A percentile compares a stretch with the other conserved stretches of the same genome.
Evolutionary conservation across 2,888 invertebrate genomes (phyloP).

Genomic region (Neoaliturus tenellus): DNA sequence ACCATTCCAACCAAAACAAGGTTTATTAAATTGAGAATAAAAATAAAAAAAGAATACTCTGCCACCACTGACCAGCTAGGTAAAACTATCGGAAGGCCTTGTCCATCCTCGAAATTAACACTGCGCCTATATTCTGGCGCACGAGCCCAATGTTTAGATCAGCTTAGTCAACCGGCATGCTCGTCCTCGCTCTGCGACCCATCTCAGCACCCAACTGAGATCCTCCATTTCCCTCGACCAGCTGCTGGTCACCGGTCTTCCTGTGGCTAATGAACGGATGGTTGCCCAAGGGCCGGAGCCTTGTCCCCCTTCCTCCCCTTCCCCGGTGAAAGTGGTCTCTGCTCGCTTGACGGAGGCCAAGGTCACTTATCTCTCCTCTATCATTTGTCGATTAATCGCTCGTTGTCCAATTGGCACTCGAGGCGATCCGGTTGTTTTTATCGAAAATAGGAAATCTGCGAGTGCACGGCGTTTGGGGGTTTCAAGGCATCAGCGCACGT

Average conservation of each 20-base stretch:
- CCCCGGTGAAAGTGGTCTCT: not conserved
- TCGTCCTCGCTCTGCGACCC: too few species aligned
- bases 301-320: constrained; percentile 11
- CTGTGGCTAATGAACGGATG: constrained; percentile 6
- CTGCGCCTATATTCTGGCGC: too few species aligned
- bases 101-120: too few species aligned
- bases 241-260: not conserved
- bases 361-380: constrained; percentile 5
- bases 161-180: too few species aligned
- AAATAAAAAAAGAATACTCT: too few species aligned
- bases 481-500: constrained; percentile 1
- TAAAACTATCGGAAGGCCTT: too few species aligned
- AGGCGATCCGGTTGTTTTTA: constrained; percentile 24
- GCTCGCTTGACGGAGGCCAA: constrained; percentile 18
- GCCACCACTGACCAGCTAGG: too few species aligned
- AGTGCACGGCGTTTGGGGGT: not conserved
- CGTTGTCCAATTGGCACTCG: not conserved
- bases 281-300: not conserved
- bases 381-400: not conserved
- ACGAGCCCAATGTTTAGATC: too few species aligned
- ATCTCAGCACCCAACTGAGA: too few species aligned
- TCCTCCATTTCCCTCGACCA: not conserved
- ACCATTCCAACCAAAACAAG: too few species aligned
- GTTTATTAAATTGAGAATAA: too few species aligned
- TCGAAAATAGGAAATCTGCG: not conserved